Evolutionary conservation across 2,797 vertebrate genomes (phyloP), one percentile per base, ranked within the genome.

Genomic region (Serranus cabrilla): DNA sequence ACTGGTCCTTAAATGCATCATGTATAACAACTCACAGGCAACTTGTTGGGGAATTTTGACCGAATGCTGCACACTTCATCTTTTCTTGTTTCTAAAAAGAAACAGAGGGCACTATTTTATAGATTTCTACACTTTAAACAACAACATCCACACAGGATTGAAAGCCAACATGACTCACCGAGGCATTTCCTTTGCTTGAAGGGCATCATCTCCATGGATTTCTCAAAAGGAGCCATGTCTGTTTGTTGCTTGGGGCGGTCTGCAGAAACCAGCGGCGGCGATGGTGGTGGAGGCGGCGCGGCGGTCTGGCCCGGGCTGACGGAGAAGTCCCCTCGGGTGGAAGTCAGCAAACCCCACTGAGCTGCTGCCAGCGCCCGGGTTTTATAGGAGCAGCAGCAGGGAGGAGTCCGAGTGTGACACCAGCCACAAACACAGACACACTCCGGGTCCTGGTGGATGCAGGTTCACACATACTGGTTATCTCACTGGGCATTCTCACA

Each of bases 171-270:
- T 16, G 49, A 74, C 89, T 81, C 74, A 96, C 96, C 95, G 1
- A 96, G 93, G 42, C 95, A 95, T 86, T 95, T 96, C 72, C 94
- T 95, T 80, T 95, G 93, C 86, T 96, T 96, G 81, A 96, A 96
- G 65, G 95, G 92, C 86, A 91, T 92, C 77, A 90, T 85, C 77
- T 96, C 96, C 92, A 94, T 94, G 70, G 95, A 96, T 89, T 93
- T 95, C 86, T 96, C 94, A 71, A 91, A 94, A 61, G 96, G 95
- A 83, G 95, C 92, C 96, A 96, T 96, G 47, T 73, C 83, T 61
- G 93, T 39, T 74, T 85, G 60, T 65, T 73, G 47, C 25, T 84
- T 21, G 17, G 76, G 83, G 66, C 1, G 39, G 82, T 78, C 89
- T 80, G 64, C 65, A 25, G 56, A 63, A 80, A 75, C 72, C 46